Conservation (phyloP, 1,140 invertebrate species). For the Eupeodes corollae region DNA sequence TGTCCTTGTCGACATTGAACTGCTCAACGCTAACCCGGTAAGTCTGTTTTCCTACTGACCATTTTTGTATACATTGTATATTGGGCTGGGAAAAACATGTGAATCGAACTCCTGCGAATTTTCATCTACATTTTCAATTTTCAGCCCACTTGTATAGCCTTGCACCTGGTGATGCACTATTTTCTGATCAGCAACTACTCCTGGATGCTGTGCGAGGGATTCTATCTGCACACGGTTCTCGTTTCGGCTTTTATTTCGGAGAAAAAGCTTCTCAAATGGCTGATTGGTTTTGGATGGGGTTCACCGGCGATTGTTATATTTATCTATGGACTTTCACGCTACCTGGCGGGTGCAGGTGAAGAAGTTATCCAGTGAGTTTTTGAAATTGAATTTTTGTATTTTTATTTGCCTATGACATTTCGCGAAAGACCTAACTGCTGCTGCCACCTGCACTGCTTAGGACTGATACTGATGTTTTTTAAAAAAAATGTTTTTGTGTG, state of each 20-base stretch:
- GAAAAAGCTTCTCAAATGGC: slow-evolving; percentile 66
- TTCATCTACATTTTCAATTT: not conserved
- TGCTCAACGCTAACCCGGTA: slow-evolving; percentile 41
- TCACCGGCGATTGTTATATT: slow-evolving; percentile 58
- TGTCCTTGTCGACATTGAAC: slow-evolving; percentile 41
- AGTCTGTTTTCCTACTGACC: slow-evolving; percentile 11
- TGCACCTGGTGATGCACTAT: slow-evolving; percentile 80
- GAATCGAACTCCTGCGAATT: not conserved
- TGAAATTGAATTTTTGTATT: too few relatives aligned
- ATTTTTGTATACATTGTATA: too few relatives aligned
- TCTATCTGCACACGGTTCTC: slow-evolving; percentile 86
- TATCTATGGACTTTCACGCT: slow-evolving; percentile 53
- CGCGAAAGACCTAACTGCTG: too few relatives aligned
- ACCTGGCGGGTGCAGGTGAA: slow-evolving; percentile 38
- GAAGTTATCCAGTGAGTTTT: slow-evolving; percentile 50
- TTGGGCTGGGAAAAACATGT: too few relatives aligned
- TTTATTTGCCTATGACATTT: too few relatives aligned
- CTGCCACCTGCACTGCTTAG: too few relatives aligned
- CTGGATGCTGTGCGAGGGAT: slow-evolving; percentile 90
- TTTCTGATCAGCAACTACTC: slow-evolving; percentile 86
- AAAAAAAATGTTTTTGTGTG: slow-evolving; percentile 14
- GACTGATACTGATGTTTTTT: not conserved
- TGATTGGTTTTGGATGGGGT: slow-evolving; percentile 77
- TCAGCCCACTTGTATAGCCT: slow-evolving; percentile 65
- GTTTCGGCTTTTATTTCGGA: slow-evolving; percentile 85